Evolutionary conservation across 2,888 invertebrate species (phyloP), one percentile per base, ranked within the genome.

Genomic region (Agriopis aurantiaria): DNA sequence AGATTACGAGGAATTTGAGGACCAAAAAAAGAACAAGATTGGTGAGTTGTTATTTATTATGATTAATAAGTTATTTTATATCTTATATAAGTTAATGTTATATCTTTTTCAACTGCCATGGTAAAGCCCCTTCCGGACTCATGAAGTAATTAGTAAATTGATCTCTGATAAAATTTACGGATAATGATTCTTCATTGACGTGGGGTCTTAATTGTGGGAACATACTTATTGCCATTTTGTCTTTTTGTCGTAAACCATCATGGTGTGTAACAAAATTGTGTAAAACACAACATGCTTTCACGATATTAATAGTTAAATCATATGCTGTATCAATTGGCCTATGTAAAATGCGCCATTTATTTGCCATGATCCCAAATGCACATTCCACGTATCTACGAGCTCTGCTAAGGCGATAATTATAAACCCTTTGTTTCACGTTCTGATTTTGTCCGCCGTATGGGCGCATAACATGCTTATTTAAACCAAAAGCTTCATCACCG

Each of bases 361-460:
- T 33, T 33, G 3, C 23, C 23, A 33, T 33, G 3, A 33, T 33
- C 23, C 23, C 23, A 33, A 33, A 33, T 3, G 23, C 23, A 3
- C 23, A 33, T 1, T 33, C 3, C 2, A 33, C 1, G 3, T 33
- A 33, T 33, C 23, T 33, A 3, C 23, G 1, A 3, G 23, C 23
- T 3, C 23, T 33, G 23, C 23, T 33, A 3, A 3, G 23, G 3
- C 23, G 23, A 33, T 33, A 33, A 33, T 33, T 33, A 3, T 3
- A 3, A 33, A 33, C 23, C 23, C 3, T 33, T 33, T 33, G 23
- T 33, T 33, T 1, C 11, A 33, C 11, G n/a, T 53, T 11, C 6
- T 11, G 33, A 53, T 33, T 60, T 49, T 51, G 46, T 7, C 51
- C 51, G 9, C 49, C 49, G n/a, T 60, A 60, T n/a, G 60, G 60